Conservation (phyloP, 2,113 vertebrate genomes). For the Cottus gobio region DNA sequence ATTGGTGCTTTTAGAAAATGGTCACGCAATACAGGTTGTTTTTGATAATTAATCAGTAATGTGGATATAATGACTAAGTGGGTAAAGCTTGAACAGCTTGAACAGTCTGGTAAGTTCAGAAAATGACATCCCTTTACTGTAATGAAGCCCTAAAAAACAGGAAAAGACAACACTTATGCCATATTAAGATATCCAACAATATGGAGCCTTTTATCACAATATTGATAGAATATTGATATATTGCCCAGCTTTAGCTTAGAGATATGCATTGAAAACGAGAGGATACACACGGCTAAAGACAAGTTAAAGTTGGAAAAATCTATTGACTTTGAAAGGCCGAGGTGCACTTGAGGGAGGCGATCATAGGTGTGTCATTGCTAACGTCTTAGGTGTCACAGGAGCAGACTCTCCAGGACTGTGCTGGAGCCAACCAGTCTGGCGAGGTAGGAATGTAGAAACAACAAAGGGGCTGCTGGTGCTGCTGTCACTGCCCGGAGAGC, state of each 20-base stretch:
- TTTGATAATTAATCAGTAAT: background rate
- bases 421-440: slow-evolving; percentile 78
- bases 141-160: background rate
- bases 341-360: slow-evolving; percentile 46
- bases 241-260: background rate
- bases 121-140: background rate
- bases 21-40: background rate
- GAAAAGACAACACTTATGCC: background rate
- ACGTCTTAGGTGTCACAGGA: slow-evolving; percentile 77
- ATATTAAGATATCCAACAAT: background rate
- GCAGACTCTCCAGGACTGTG: slow-evolving; percentile 63
- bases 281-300: background rate
- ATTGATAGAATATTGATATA: background rate
- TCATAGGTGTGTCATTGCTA: slow-evolving; percentile 65
- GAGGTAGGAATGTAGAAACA: slow-evolving; percentile 60
- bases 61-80: background rate
- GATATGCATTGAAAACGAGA: background rate
- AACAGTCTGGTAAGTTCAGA: background rate
- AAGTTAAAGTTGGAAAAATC: slow-evolving; percentile 45
- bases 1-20: background rate
- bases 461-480: slow-evolving; percentile 39
- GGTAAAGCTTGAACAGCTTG: background rate
- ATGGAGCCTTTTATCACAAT: background rate
- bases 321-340: slow-evolving; percentile 67
- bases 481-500: slow-evolving; percentile 11